These are phyloP conservation scores for Anthopleura sola DNA, from an alignment of 64 coral and sea anemone genomes.

Conservation along the genomic window DNA sequence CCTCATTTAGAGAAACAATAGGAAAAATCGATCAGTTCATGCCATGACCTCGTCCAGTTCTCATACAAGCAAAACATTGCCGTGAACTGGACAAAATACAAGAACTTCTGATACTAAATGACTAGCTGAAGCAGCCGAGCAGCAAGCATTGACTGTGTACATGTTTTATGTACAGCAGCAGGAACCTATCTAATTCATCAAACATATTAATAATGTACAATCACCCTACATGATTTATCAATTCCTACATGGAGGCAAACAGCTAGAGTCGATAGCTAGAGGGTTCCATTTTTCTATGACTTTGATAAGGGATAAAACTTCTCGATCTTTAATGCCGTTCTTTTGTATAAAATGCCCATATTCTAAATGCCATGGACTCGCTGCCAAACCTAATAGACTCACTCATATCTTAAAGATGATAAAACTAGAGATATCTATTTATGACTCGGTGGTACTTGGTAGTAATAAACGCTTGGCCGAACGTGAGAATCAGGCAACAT, in stretches of 20 bases:
- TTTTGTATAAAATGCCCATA: not conserved
- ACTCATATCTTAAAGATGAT: not conserved
- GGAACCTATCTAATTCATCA: not conserved
- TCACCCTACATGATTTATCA: not conserved
- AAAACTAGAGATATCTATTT: not conserved
- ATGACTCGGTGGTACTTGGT: not conserved
- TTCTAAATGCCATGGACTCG: not conserved
- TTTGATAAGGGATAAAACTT: not conserved
- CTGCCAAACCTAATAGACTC: not conserved
- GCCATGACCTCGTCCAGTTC: not conserved
- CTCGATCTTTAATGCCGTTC: not conserved
- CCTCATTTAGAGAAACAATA: not conserved
- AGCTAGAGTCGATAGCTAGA: not conserved
- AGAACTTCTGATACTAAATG: not conserved
- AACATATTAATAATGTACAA: not conserved
- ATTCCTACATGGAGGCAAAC: not conserved
- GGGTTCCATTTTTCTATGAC: not conserved
- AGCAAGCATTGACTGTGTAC: not conserved
- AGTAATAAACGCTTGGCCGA: not conserved
- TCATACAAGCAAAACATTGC: not conserved
- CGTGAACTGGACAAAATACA: not conserved
- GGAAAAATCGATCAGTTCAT: not conserved
- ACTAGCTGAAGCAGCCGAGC: not conserved
- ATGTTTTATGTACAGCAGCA: slow-evolving; percentile 10
- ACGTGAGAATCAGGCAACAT: not conserved